Base-by-base conservation (phyloP, 1,140 invertebrate species). In the Drosophila equinoxialis region DNA sequence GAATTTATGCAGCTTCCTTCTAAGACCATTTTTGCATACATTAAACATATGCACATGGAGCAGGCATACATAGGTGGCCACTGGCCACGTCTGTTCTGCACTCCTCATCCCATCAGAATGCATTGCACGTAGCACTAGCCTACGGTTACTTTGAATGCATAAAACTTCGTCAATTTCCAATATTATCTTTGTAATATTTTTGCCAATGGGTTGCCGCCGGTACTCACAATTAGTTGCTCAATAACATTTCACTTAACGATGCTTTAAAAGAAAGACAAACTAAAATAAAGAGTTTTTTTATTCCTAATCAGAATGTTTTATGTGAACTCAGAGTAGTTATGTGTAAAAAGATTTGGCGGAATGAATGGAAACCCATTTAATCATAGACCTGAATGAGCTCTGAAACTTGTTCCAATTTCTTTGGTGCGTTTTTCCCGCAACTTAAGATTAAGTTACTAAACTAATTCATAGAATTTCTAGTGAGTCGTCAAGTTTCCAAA, bases 61-160 rank as follows among this genome's bases (percentile, higher is more conserved):
- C 41, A 65, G 65, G 48, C 68, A 26, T 26, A 26, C 23, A 26
- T 26, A 26, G 23, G 23, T 69, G 3, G 35, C 10, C 41, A 37
- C 35, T 26, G 30, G 30, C 30, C 30, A 30, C 30, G 30, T 30
- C 30, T 30, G 30, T 30, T 6, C 2, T 45, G 42, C 14, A 20
- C 45, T 48, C 45, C 45, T 20, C 6, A 23, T 14, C 42, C 42
- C 6, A 45, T 77, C 83, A 59, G 74, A 81, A 85, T 85, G 75
- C 82, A 57, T 71, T 54, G 79, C 82, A 86, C 82, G 82, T 87
- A 60, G 65, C 51, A 42, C 60, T 74, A 74, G 83, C 83, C 83
- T 77, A 80, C 72, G 83, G 76, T 87, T 89, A 80, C 84, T 89
- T 84, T 87, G 80, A 82, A 84, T 87, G 83, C 84, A 87, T 83